Evolutionary conservation across 30 jellyfish, hydroid and myxozoan genomes (phyloP).

Genomic region (Sanderia malayensis): DNA sequence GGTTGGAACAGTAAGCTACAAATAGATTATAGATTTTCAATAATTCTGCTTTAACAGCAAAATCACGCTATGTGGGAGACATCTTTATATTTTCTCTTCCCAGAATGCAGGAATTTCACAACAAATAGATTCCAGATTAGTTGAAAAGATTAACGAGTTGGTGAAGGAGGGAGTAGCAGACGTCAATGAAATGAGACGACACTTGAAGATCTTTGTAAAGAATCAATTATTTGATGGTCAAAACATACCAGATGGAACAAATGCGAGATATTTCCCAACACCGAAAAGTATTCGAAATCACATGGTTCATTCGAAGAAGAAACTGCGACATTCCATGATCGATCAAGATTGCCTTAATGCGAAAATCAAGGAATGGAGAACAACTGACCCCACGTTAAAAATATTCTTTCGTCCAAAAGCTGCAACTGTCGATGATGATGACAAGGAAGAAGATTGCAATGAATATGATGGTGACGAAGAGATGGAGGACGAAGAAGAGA

Average conservation of each 20-base stretch:
- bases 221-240: conserved; percentile 7
- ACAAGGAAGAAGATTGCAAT: not conserved
- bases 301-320: not conserved
- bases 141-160: conserved; percentile 4
- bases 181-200: conserved; percentile 40
- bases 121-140: conserved; percentile 8
- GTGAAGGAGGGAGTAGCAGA: conserved; percentile 24
- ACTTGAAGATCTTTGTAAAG: conserved; percentile 17
- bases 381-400: not conserved
- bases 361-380: conserved; percentile 12
- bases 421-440: not conserved
- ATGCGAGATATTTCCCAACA: conserved; percentile 16
- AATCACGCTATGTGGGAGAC: not conserved
- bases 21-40: not conserved
- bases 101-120: conserved; percentile 35
- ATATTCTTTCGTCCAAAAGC: conserved; percentile 17
- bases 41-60: not conserved
- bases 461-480: not conserved
- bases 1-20: not conserved
- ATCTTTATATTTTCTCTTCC: not conserved
- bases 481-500: not conserved
- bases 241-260: conserved; percentile 12
- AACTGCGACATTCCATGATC: not conserved
- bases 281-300: conserved; percentile 12
- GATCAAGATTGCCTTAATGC: conserved; percentile 18